A percentile compares a stretch with the other conserved stretches of the same genome.
Conservation (phyloP, 1,140 invertebrate genomes). For the Oreohelix idahoensis region DNA sequence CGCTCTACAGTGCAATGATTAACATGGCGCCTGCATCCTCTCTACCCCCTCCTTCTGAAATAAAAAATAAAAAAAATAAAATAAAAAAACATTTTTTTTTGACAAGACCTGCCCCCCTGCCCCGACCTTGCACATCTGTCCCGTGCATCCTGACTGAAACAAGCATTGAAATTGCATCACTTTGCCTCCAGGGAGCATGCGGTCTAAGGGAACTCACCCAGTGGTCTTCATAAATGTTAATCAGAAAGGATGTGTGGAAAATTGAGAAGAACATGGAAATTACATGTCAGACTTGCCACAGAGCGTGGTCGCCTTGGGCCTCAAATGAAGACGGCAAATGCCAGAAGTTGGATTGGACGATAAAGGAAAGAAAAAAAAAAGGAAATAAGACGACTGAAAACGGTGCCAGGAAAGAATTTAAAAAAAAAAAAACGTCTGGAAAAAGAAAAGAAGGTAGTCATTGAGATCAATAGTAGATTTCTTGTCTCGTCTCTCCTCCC, state of each 20-base stretch:
- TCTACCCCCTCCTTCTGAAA: no score
- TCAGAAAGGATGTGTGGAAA: neutral
- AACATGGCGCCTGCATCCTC: no score
- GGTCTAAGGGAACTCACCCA: neutral
- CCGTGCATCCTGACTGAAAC: neutral
- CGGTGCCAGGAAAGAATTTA: no score
- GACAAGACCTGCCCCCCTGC: no score
- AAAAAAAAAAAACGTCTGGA: neutral
- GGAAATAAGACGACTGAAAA: neutral
- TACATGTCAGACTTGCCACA: neutral
- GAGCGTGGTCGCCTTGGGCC: neutral
- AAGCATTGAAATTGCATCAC: neutral
- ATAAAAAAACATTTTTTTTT: no score
- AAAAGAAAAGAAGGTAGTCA: neutral
- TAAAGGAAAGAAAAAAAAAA: neutral
- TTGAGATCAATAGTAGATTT: neutral
- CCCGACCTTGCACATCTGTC: neutral
- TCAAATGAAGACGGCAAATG: neutral
- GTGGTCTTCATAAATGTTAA: neutral
- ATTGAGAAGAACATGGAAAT: constrained; percentile 5
- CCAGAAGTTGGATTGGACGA: neutral
- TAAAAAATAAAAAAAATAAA: no score
- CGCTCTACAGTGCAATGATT: no score
- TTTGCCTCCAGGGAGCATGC: neutral
- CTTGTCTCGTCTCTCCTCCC: no score